phyloP scores from a whole-genome alignment of 1,140 invertebrate species.

The Drosophila elegans region DNA sequence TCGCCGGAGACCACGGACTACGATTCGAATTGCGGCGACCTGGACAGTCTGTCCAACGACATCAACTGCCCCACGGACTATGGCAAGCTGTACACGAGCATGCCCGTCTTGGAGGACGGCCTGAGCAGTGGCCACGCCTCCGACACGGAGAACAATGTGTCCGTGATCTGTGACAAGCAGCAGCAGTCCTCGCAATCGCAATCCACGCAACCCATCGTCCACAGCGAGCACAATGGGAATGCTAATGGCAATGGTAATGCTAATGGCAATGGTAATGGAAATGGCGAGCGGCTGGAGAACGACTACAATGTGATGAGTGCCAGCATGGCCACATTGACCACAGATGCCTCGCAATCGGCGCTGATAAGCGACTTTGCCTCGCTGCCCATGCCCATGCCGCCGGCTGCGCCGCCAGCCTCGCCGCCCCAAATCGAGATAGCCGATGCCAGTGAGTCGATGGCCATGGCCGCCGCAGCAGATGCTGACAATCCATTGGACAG shows the following conservation, averaged over 20 bases:
- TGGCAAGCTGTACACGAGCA: constrained; percentile 86
- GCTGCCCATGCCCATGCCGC: constrained; percentile 52
- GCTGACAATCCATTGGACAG: constrained; percentile 14
- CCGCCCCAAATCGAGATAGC: constrained; percentile 46
- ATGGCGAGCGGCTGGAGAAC: constrained; percentile 59
- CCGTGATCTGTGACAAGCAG: constrained; percentile 68
- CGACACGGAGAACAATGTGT: constrained; percentile 93
- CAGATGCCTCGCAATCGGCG: constrained; percentile 44
- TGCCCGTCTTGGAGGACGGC: constrained; percentile 98
- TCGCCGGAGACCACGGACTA: constrained; percentile 98
- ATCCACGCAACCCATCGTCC: constrained; percentile 12
- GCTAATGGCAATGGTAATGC: background rate
- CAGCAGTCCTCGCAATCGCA: constrained; percentile 25
- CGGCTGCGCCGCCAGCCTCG: constrained; percentile 40
- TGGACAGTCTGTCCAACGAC: constrained; percentile 89
- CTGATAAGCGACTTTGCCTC: constrained; percentile 59
- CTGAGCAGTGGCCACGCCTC: constrained; percentile 95
- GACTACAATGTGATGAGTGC: constrained; percentile 57
- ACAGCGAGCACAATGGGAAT: constrained; percentile 45
- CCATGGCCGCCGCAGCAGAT: constrained; percentile 8
- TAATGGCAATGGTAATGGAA: constrained; percentile 5
- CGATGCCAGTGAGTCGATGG: constrained; percentile 26
- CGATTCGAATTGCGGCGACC: constrained; percentile 93
- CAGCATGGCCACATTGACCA: constrained; percentile 41
- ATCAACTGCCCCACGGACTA: constrained; percentile 81